A percentile compares a stretch with the other conserved stretches of the same genome.
Conservation (phyloP, 1,140 invertebrate genomes). For the Trichogramma pretiosum region DNA sequence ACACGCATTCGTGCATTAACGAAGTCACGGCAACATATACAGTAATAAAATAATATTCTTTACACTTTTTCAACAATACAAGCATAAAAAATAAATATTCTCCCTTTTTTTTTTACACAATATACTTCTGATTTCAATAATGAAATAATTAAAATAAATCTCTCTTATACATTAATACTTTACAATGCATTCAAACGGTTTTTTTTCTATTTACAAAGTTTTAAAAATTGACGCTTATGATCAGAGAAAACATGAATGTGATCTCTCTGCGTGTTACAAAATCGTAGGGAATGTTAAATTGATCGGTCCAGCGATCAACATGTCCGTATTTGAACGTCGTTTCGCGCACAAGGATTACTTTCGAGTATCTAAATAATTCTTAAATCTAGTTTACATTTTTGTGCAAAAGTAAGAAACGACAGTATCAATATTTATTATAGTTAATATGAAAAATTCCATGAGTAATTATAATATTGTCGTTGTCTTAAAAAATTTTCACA, state of each 20-base stretch:
- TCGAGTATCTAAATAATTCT: slow-evolving; percentile 1
- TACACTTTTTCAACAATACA: too few species aligned
- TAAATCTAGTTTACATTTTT: slow-evolving; percentile 8
- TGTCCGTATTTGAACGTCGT: too few species aligned
- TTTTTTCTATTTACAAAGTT: too few species aligned
- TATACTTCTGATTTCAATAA: too few species aligned
- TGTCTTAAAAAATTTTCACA: slow-evolving; percentile 1
- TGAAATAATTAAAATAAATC: too few species aligned
- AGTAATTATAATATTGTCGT: background rate
- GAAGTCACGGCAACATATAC: too few species aligned
- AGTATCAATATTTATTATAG: slow-evolving; percentile 9
- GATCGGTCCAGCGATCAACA: slow-evolving; percentile 36
- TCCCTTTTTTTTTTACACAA: too few species aligned
- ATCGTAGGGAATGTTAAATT: slow-evolving; percentile 14
- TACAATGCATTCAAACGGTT: too few species aligned
- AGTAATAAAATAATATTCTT: too few species aligned
- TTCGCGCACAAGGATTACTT: too few species aligned
- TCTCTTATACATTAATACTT: too few species aligned
- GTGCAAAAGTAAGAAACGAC: slow-evolving; percentile 1
- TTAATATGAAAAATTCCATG: background rate
- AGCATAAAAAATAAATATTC: too few species aligned
- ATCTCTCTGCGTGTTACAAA: slow-evolving; percentile 5
- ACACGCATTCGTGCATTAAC: slow-evolving; percentile 2
- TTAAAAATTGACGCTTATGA: slow-evolving; percentile 4
- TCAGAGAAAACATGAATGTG: background rate